phyloP scores from a whole-genome alignment of 2,888 invertebrate genomes.

The Cylindroiulus punctatus region DNA sequence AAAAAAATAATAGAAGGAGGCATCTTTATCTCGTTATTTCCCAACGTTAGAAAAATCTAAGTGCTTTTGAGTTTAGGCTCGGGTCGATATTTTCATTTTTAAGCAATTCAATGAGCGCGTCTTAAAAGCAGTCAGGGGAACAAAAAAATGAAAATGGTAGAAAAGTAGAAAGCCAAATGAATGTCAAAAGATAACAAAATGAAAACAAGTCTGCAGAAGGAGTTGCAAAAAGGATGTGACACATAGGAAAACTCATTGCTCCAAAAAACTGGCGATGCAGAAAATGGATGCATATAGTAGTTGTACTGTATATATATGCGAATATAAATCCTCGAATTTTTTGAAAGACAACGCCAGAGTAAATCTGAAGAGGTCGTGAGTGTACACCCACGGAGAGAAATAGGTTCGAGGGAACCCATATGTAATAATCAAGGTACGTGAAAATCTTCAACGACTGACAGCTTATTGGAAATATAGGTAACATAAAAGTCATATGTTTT shows the following conservation, averaged over 20 bases:
- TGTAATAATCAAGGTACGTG: not conserved
- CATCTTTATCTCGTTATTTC: constrained; percentile 42
- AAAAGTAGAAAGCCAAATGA: constrained; percentile 19
- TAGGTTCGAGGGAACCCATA: constrained; percentile 1
- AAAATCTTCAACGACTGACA: not conserved
- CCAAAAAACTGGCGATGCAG: constrained; percentile 3
- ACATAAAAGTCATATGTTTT: not conserved
- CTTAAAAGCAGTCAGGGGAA: constrained; percentile 21
- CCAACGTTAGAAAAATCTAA: not conserved
- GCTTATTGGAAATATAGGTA: constrained; percentile 5
- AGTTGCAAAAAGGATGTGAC: constrained; percentile 18
- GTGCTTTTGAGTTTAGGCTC: constrained; percentile 11
- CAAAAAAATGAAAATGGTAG: constrained; percentile 3
- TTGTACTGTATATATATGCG: not conserved
- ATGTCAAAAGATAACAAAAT: constrained; percentile 37
- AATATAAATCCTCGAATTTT: not conserved
- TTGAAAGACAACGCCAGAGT: not conserved
- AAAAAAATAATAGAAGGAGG: not conserved
- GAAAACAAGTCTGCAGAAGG: constrained; percentile 8
- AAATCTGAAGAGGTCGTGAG: constrained; percentile 4
- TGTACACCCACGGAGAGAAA: not conserved
- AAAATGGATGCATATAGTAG: constrained; percentile 15
- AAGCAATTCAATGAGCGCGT: constrained; percentile 16
- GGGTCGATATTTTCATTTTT: constrained; percentile 38
- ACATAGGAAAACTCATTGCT: not conserved